These are phyloP conservation scores for Synergus umbraculus DNA, from an alignment of 2,888 invertebrate genomes.

Conservation along the genomic window DNA sequence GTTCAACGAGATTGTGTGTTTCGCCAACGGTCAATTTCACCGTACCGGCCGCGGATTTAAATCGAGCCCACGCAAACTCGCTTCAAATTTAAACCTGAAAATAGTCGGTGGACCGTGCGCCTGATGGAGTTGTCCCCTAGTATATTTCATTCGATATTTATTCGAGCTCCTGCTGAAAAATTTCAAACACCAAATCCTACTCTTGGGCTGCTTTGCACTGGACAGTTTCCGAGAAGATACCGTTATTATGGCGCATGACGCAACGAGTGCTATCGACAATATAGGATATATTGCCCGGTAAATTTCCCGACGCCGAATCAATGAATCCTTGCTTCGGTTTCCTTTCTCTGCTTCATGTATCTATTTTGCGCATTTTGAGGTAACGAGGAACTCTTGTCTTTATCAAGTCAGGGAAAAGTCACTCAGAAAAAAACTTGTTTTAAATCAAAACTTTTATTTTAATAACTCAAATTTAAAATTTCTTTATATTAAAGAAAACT, in stretches of 20 bases:
- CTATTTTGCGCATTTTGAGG: conserved; percentile 1
- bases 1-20: conserved; percentile 70
- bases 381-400: no score
- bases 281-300: conserved; percentile 71
- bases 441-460: no score
- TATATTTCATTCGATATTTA: conserved; percentile 70
- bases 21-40: conserved; percentile 71
- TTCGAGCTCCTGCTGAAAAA: conserved; percentile 64
- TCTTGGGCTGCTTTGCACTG: conserved; percentile 45
- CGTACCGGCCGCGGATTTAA: conserved; percentile 69
- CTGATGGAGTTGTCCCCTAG: conserved; percentile 61
- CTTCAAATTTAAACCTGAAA: conserved; percentile 72
- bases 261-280: conserved; percentile 75
- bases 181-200: conserved; percentile 60
- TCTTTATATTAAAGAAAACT: no score
- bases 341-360: conserved; percentile 59
- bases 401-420: no score
- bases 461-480: no score
- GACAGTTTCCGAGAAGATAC: conserved; percentile 70
- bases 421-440: no score
- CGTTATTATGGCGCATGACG: conserved; percentile 73
- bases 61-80: conserved; percentile 65
- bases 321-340: conserved; percentile 70
- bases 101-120: conserved; percentile 61
- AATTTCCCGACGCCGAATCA: conserved; percentile 73